Evolutionary conservation across 2,797 vertebrate genomes (phyloP), one percentile per base, ranked within the genome.

Genomic region (Rhabdomys pumilio): DNA sequence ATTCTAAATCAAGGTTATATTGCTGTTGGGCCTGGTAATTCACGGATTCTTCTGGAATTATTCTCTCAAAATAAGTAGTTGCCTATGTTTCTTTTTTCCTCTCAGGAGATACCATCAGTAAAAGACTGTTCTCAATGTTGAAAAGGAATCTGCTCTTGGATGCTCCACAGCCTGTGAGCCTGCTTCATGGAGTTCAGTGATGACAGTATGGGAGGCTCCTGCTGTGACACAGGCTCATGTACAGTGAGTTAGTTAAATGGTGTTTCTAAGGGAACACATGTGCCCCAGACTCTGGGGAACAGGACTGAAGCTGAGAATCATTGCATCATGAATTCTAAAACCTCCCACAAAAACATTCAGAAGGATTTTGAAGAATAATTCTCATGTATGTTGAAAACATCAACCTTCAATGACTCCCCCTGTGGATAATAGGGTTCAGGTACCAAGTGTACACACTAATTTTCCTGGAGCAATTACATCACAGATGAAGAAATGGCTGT

Each of bases 171-270:
- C 13, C 53, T 17, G 5, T 26, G 44, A 24, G 38, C 9, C 53
- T 3, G 34, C 50, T 1, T 1, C 69, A 20, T 12, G 47, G 22
- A 7, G 59, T 44, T 29, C 53, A 29, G 1, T 1, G 9, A 34
- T 1, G 0, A 1, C 3, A 8, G 13, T 2, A 11, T 13, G 4
- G 0, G 1, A 11, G 34, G 1, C n/a, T 29, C 10, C 2, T 1
- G 13, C 4, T 2, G 26, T 31, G 47, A 14, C 61, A 38, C 63
- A 22, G 77, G 61, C 17, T 24, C 34, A 13, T 20, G 87, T 24
- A 31, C 55, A 65, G 14, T 41, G 7, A 55, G 7, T 4, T 24
- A 47, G 31, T 77, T 20, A 38, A 41, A 20, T 3, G 31, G 13
- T 12, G 19, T 38, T 57, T n/a, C n/a, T 34, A 6, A 3, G 0